phyloP scores from a whole-genome alignment of 37 sponge, comb jelly and placozoan genomes.

The Axinella damicornis region DNA sequence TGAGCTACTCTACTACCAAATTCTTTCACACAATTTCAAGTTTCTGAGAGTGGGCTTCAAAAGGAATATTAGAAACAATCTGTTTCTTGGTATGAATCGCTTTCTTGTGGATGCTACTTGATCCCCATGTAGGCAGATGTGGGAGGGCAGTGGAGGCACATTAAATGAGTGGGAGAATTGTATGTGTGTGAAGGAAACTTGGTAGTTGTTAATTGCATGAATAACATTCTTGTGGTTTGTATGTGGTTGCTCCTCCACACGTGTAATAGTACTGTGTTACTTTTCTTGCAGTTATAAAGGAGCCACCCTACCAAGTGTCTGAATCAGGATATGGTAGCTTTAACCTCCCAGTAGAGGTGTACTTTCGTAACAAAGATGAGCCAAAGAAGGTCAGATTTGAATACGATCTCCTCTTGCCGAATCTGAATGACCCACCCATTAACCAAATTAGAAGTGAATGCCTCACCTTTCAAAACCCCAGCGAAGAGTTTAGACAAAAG shows the following conservation, averaged over 20 bases:
- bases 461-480: conserved; percentile 97
- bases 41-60: too few species aligned
- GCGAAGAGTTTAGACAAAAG: conserved; percentile 87
- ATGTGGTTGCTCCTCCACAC: too few species aligned
- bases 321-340: conserved; percentile 99
- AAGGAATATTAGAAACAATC: too few species aligned
- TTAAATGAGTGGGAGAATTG: too few species aligned
- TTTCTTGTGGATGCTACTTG: too few species aligned
- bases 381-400: conserved; percentile 90
- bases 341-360: conserved; percentile 88
- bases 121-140: too few species aligned
- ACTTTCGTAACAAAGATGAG: conserved; percentile 95
- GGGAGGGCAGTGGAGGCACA: too few species aligned
- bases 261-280: not conserved
- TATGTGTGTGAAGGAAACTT: too few species aligned
- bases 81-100: too few species aligned
- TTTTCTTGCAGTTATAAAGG: conserved; percentile 83
- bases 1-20: too few species aligned
- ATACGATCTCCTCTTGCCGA: conserved; percentile 94
- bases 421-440: conserved; percentile 92
- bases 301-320: conserved; percentile 95
- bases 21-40: too few species aligned
- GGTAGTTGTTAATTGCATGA: conserved; percentile 11
- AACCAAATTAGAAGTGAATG: conserved; percentile 92
- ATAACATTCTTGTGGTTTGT: not conserved